Percentiles rank a stretch among this genome's conserved stretches.
These are phyloP conservation scores for Morinoia aosen DNA, from an alignment of 2,888 invertebrate genomes.

Conservation along the genomic window DNA sequence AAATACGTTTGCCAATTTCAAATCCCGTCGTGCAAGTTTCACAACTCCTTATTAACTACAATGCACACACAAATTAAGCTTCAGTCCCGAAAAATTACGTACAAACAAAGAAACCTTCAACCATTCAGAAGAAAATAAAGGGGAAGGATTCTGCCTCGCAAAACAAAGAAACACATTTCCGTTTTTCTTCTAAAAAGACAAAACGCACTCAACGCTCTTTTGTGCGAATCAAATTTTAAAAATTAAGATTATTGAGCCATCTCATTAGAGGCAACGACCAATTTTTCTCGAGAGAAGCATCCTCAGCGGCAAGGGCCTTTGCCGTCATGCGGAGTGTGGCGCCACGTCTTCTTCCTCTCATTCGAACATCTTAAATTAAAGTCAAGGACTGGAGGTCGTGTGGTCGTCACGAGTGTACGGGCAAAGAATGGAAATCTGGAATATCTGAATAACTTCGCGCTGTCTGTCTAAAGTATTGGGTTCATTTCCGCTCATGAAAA, in stretches of 20 bases:
- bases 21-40: no score
- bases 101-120: background rate
- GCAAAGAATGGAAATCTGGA: background rate
- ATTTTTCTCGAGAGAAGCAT: background rate
- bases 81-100: background rate
- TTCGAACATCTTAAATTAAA: background rate
- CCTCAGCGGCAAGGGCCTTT: background rate
- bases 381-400: background rate
- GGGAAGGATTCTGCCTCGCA: background rate
- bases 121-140: background rate
- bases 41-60: no score
- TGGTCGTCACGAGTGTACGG: background rate
- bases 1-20: no score
- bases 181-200: background rate
- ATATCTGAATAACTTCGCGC: background rate
- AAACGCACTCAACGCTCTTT: background rate
- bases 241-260: background rate
- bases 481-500: background rate
- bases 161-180: background rate
- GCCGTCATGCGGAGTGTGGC: background rate
- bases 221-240: background rate
- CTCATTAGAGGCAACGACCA: background rate
- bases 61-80: no score
- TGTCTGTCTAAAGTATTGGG: background rate
- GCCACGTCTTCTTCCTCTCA: background rate